These are phyloP conservation scores for Antidorcas marsupialis DNA, from an alignment of 2,113 vertebrate species.

Conservation along the genomic window DNA sequence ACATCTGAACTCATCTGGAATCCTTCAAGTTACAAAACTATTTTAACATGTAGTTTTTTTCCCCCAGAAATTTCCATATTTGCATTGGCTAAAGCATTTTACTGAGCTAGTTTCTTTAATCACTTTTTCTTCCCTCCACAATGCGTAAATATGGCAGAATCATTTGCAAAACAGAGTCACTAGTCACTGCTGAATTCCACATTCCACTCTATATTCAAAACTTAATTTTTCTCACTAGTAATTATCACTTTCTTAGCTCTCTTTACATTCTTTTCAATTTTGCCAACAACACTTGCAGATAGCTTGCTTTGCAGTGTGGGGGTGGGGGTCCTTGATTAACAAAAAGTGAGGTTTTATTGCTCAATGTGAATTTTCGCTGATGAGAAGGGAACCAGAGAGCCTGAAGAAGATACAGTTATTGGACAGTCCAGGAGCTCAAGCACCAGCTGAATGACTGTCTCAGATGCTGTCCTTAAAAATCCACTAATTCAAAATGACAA, in stretches of 20 bases:
- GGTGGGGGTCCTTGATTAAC: not conserved
- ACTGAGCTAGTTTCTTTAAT: not conserved
- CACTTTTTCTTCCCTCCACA: not conserved
- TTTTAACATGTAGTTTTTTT: not conserved
- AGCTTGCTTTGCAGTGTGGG: not conserved
- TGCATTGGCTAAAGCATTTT: not conserved
- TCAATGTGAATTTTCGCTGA: not conserved
- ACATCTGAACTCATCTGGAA: slow-evolving; percentile 10
- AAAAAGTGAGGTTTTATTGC: not conserved
- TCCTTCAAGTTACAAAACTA: not conserved
- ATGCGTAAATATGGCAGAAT: not conserved
- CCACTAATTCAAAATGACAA: not conserved
- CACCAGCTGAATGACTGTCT: not conserved
- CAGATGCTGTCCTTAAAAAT: not conserved
- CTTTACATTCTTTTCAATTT: not conserved
- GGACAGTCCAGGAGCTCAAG: not conserved
- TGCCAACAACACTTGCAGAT: not conserved
- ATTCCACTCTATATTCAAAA: not conserved
- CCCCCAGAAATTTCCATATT: not conserved
- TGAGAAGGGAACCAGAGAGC: not conserved
- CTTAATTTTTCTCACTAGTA: not conserved
- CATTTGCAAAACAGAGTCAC: not conserved
- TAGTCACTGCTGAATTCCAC: not conserved
- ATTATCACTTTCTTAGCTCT: not conserved
- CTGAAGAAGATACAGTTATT: not conserved